These are phyloP conservation scores for Aspiorhynchus laticeps DNA, from an alignment of 2,113 vertebrate species.

Conservation along the genomic window DNA sequence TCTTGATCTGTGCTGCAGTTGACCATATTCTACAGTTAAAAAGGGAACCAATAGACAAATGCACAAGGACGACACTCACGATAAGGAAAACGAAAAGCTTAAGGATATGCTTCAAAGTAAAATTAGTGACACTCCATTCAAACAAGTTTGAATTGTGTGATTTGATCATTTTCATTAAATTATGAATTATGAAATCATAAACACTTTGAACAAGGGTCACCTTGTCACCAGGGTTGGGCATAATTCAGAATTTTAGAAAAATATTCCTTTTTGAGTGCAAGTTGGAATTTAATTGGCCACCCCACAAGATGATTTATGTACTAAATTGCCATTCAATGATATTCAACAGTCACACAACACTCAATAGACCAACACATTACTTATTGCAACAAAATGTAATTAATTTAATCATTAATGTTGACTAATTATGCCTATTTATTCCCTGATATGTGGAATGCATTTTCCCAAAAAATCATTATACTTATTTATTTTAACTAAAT, in stretches of 20 bases:
- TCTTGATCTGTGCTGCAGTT: conserved; percentile 51
- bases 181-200: conserved; percentile 53
- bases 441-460: not conserved
- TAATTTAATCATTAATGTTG: not conserved
- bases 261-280: not conserved
- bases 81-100: conserved; percentile 34
- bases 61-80: conserved; percentile 42
- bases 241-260: not conserved
- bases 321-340: not conserved
- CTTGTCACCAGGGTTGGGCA: conserved; percentile 30
- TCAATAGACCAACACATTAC: not conserved
- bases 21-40: conserved; percentile 21
- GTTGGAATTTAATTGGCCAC: not conserved
- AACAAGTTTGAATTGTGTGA: conserved; percentile 59
- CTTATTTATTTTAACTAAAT: not conserved
- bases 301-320: not conserved
- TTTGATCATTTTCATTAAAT: conserved; percentile 43
- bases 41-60: conserved; percentile 47
- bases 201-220: conserved; percentile 40
- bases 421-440: not conserved
- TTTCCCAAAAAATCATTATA: not conserved
- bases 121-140: conserved; percentile 48
- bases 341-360: not conserved
- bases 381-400: not conserved
- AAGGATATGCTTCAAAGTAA: conserved; percentile 11